Evolutionary conservation across 2,888 invertebrate genomes (phyloP).

Genomic region (Resseliella maxima): DNA sequence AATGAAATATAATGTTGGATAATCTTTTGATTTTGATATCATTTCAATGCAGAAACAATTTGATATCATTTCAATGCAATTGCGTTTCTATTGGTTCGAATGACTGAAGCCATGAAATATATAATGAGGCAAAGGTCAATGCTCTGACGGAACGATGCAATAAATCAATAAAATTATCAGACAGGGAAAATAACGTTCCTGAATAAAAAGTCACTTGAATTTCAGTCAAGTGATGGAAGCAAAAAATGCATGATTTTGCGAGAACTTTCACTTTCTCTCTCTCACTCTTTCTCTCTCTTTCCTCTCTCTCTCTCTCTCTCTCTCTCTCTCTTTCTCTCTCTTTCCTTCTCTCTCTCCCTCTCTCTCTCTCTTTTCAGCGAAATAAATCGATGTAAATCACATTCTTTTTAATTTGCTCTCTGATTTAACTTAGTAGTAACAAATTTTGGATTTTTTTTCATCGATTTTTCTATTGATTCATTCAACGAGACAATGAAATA

Average conservation of each 20-base stretch:
- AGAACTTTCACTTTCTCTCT: neutral
- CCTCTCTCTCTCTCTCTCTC: neutral
- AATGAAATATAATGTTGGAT: neutral
- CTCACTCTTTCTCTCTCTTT: neutral
- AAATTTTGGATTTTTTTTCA: neutral
- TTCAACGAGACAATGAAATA: too few species aligned
- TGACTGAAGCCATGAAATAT: neutral
- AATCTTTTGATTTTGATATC: neutral
- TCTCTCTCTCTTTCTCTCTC: neutral
- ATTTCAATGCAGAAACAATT: neutral
- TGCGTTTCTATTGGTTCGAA: neutral
- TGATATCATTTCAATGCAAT: neutral
- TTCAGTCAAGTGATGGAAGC: neutral
- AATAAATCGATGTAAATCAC: neutral
- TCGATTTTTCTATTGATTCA: too few species aligned
- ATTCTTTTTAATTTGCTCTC: neutral
- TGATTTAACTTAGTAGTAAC: neutral
- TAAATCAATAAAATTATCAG: conserved; percentile 9
- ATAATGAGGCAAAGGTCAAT: conserved; percentile 36
- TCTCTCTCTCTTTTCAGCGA: neutral
- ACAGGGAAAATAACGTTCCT: neutral
- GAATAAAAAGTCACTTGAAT: neutral
- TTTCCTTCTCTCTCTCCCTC: too few species aligned
- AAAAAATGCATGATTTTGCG: neutral
- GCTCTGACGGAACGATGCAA: neutral